Conservation (phyloP, 2,113 vertebrate genomes). For the Stegastes partitus region DNA sequence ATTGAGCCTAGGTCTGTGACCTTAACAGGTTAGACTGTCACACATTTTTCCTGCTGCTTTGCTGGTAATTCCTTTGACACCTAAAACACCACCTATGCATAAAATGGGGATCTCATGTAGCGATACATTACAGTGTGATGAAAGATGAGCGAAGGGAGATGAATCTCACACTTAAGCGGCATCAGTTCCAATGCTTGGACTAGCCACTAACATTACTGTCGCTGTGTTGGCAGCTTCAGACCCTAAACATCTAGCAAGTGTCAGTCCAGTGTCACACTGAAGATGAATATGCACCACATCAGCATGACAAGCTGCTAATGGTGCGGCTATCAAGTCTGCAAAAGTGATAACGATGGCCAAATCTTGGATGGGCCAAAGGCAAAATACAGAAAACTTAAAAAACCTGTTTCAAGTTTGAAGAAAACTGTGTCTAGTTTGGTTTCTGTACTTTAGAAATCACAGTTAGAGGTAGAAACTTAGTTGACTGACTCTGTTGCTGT, state of each 20-base stretch:
- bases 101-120: slow-evolving; percentile 55
- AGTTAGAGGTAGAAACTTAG: not conserved
- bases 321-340: slow-evolving; percentile 8
- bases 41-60: slow-evolving; percentile 36
- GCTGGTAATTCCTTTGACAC: slow-evolving; percentile 49
- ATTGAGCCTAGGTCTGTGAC: slow-evolving; percentile 42
- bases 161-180: slow-evolving; percentile 36
- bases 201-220: slow-evolving; percentile 3
- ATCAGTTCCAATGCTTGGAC: slow-evolving; percentile 17
- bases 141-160: slow-evolving; percentile 51
- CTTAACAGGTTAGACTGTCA: slow-evolving; percentile 48
- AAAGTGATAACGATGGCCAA: slow-evolving; percentile 14
- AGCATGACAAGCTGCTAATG: slow-evolving; percentile 35
- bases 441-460: not conserved
- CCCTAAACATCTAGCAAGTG: slow-evolving; percentile 21
- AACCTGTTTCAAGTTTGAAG: not conserved
- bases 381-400: not conserved
- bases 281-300: slow-evolving; percentile 16
- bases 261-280: slow-evolving; percentile 23
- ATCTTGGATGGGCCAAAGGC: not conserved
- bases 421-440: not conserved
- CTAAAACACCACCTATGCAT: slow-evolving; percentile 20
- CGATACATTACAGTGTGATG: slow-evolving; percentile 60
- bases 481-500: not conserved
- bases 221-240: slow-evolving; percentile 32